Base-by-base conservation (phyloP, 1,140 invertebrate genomes). In the Hypothenemus hampei region DNA sequence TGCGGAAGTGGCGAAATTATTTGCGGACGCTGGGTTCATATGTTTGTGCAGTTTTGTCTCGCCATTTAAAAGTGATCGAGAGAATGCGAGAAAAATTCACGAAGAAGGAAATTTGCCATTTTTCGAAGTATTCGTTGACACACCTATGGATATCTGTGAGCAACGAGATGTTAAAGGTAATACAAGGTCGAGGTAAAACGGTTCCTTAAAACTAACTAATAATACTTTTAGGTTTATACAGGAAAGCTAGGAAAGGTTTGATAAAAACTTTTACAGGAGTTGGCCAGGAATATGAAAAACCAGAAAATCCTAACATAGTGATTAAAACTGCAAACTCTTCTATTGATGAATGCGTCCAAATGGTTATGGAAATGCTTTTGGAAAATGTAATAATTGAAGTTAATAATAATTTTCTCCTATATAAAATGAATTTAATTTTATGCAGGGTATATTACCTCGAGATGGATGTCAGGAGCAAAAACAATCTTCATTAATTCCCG, bases 261-360 rank as follows among this genome's bases (percentile, higher is more conserved):
- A 97, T 99, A 49, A 93, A 91, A 83, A 91, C 92, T 15, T 98
- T 99, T 69, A 99, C 97, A 54, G 97, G 97, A 13, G 94, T 99
- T 40, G 95, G 97, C 68, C 88, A 93, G 59, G 82, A 82, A 33
- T 99, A 99, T 71, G 93, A 99, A 71, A 79, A 81, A 23, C 97
- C 97, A 0, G 77, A 82, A 56, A 80, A 83, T 47, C 91, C 95
- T 0, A 93, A 99, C 61, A 69, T 98, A 16, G 77, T 89, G 29
- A 78, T 99, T 3, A 87, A 87, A 65, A 94, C 95, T 1, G 87
- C 87, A 19, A 81, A 86, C 46, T 76, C 77, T 19, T 83, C 83
- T 20, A 78, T 97, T 3, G 82, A 91, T 60, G 86, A 97, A 64
- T 91, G 88, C 51, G 87, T 92, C 11, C 72, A 82, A 62, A 75